Evolutionary conservation across 2,888 invertebrate genomes (phyloP).

Genomic region (Lithosia quadra): DNA sequence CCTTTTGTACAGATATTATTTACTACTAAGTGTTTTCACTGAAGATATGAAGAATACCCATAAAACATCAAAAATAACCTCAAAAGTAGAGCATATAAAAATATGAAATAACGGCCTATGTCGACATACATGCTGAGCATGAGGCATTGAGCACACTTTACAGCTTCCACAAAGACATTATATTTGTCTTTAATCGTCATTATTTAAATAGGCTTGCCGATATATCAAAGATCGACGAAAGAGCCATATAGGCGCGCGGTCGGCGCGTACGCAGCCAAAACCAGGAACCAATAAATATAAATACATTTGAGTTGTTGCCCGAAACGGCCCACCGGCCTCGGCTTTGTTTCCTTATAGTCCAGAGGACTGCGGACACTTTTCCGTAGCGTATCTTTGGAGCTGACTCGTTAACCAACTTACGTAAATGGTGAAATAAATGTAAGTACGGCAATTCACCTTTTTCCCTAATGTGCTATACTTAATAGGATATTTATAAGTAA

Average conservation of each 20-base stretch:
- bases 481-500: no score
- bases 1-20: no score
- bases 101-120: slow-evolving; percentile 11
- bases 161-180: slow-evolving; percentile 37
- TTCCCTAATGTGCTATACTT: neutral
- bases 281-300: slow-evolving; percentile 76
- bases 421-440: slow-evolving; percentile 17
- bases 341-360: slow-evolving; percentile 73
- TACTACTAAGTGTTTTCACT: no score
- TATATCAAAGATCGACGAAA: slow-evolving; percentile 62
- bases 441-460: slow-evolving; percentile 6
- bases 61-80: slow-evolving; percentile 5
- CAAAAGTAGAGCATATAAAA: slow-evolving; percentile 10
- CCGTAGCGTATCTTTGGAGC: slow-evolving; percentile 34
- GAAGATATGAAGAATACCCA: no score
- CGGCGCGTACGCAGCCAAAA: slow-evolving; percentile 66
- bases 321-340: slow-evolving; percentile 69
- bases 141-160: slow-evolving; percentile 31
- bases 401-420: slow-evolving; percentile 19
- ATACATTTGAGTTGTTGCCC: slow-evolving; percentile 73
- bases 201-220: slow-evolving; percentile 52
- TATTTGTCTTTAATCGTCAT: slow-evolving; percentile 35
- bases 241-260: slow-evolving; percentile 59
- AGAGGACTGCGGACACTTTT: slow-evolving; percentile 39
- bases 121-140: slow-evolving; percentile 11